A percentile compares a stretch with the other conserved stretches of the same genome.
Conservation (phyloP, 2,113 vertebrate genomes). For the Amphiprion percula region DNA sequence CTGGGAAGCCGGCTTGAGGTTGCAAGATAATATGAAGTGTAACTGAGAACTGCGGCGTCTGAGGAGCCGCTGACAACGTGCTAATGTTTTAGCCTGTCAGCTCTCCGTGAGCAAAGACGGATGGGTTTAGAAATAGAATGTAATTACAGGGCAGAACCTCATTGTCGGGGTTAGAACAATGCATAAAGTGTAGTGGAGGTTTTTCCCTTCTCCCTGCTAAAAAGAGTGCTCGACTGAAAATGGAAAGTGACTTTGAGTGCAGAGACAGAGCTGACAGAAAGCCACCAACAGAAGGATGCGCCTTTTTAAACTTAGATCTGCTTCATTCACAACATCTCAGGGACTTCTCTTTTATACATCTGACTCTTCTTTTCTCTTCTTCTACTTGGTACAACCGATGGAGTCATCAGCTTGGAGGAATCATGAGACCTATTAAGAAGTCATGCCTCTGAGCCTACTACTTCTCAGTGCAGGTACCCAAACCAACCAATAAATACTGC, state of each 20-base stretch:
- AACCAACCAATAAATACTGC: not conserved
- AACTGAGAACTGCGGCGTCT: conserved; percentile 59
- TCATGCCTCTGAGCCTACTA: not conserved
- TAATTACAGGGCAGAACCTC: conserved; percentile 73
- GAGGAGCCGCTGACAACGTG: conserved; percentile 75
- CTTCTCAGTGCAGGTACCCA: not conserved
- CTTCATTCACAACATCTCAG: not conserved
- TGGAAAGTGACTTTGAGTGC: conserved; percentile 14
- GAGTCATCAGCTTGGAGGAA: not conserved
- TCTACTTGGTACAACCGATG: fast-evolving
- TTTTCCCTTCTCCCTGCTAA: conserved; percentile 17
- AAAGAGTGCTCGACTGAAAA: conserved; percentile 6
- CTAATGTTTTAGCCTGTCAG: conserved; percentile 79
- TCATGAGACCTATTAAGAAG: not conserved
- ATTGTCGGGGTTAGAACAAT: conserved; percentile 64
- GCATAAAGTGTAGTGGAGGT: conserved; percentile 35
- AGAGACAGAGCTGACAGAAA: conserved; percentile 17
- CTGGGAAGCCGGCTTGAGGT: conserved; percentile 44
- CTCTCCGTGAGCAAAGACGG: conserved; percentile 65
- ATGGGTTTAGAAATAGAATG: conserved; percentile 77
- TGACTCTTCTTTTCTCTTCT: too few relatives aligned
- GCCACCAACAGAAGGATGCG: not conserved
- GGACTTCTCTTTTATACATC: not conserved
- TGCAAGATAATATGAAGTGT: conserved; percentile 66
- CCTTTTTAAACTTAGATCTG: not conserved